Base-by-base conservation (phyloP, 2,113 vertebrate genomes). In the Numida meleagris region DNA sequence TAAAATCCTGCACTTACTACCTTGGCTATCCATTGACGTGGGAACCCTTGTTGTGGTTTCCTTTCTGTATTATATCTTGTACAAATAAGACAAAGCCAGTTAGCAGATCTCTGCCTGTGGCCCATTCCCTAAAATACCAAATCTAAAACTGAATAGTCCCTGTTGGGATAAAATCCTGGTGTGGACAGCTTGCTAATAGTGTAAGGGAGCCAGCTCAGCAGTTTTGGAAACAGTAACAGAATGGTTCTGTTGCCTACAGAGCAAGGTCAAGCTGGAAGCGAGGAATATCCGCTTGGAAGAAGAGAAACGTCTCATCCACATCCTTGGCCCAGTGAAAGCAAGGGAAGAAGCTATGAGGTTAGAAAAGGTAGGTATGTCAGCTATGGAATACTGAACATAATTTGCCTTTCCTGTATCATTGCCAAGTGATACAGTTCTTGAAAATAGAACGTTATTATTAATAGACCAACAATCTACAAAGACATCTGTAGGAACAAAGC, bases 211-310 rank as follows among this genome's bases (percentile, higher is more conserved):
- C 4, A 6, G 38, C 57, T 90, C 40, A 82, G 45, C 46, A 62
- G 43, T 48, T 73, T 27, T 66, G 48, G 40, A 76, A 68, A 59
- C 24, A 58, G 59, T 89, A 53, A 88, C 33, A 78, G 46, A 75
- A 50, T 34, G 20, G 29, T 89, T 36, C 63, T 88, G 42, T 94
- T 94, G 23, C 78, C 42, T 62, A 46, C 86, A 96, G 93, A 82
- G 91, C 29, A 48, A 85, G 19, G 29, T 17, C 45, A 90, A 78
- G 73, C 21, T 77, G 58, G 90, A 95, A 74, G 70, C 72, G 53
- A 88, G 77, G 67, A 89, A 92, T 57, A 91, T 87, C 40, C 11
- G 53, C n/a, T 43, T 93, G 34, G 65, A 87, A 67, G 86, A 94
- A 50, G 70, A 95, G 14, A 75, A 91, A 50, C 27, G 8, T 31